Evolutionary conservation across 2,888 invertebrate genomes (phyloP).

Genomic region (Thymelicus lineola): DNA sequence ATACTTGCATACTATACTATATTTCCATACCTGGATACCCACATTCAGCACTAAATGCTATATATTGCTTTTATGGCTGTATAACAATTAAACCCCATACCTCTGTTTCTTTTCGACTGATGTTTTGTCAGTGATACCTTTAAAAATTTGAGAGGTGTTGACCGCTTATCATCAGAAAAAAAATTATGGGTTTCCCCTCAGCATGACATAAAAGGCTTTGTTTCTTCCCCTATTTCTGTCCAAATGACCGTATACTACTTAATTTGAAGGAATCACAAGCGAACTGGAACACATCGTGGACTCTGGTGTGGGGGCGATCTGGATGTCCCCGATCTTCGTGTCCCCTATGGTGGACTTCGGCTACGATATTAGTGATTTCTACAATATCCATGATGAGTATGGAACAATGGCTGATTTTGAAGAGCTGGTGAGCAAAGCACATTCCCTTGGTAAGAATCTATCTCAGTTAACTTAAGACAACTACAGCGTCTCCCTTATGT

Average conservation of each 20-base stretch:
- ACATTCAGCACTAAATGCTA: too few relatives aligned
- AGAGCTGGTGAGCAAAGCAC: slow-evolving; percentile 82
- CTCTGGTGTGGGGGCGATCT: slow-evolving; percentile 89
- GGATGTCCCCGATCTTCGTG: slow-evolving; percentile 93
- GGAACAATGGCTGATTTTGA: slow-evolving; percentile 91
- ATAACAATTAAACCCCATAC: background rate
- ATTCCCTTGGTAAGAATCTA: slow-evolving; percentile 71
- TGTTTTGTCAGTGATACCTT: too few relatives aligned
- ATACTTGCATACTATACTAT: too few relatives aligned
- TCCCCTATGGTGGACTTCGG: slow-evolving; percentile 95
- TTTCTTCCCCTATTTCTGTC: too few relatives aligned
- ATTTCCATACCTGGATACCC: too few relatives aligned
- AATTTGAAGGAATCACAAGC: slow-evolving; percentile 76
- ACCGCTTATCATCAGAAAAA: too few relatives aligned
- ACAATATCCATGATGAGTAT: slow-evolving; percentile 88
- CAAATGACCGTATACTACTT: background rate
- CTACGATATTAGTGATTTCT: slow-evolving; percentile 93
- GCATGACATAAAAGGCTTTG: too few relatives aligned
- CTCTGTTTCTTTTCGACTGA: background rate
- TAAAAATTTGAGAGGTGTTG: too few relatives aligned
- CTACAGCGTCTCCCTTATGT: too few relatives aligned
- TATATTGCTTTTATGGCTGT: too few relatives aligned
- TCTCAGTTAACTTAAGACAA: background rate
- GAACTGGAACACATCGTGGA: slow-evolving; percentile 87
- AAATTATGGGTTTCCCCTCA: too few relatives aligned